These are phyloP conservation scores for Mythimna loreyi DNA, from an alignment of 2,888 invertebrate species.

Conservation along the genomic window DNA sequence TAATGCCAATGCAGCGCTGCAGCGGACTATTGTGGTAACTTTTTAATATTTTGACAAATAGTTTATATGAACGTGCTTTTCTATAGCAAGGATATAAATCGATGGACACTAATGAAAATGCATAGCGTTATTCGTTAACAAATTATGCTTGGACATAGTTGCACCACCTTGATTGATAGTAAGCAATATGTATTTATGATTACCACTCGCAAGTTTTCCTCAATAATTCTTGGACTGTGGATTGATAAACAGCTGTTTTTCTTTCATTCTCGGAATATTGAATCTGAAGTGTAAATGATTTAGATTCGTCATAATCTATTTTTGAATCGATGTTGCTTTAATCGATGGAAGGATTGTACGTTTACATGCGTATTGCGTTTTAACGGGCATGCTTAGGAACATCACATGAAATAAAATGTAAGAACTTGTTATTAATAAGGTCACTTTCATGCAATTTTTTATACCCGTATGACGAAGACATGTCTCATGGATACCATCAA, in stretches of 20 bases:
- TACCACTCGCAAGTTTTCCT: constrained; percentile 30
- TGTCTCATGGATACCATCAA: no score
- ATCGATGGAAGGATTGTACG: neutral
- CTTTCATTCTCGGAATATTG: constrained; percentile 33
- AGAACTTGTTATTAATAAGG: neutral
- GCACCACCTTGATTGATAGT: constrained; percentile 14
- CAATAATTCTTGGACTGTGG: constrained; percentile 26
- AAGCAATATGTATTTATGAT: neutral
- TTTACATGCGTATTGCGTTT: neutral
- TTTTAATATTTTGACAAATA: no score
- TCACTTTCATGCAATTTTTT: neutral
- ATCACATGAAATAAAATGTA: neutral
- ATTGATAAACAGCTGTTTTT: constrained; percentile 44
- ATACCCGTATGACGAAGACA: no score
- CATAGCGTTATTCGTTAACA: constrained; percentile 1
- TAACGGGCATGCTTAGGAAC: neutral
- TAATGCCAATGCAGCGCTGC: no score
- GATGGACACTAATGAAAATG: neutral
- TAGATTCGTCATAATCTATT: constrained; percentile 48
- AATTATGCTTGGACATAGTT: constrained; percentile 1
- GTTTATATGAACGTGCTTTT: no score
- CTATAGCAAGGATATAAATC: no score
- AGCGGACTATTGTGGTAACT: no score
- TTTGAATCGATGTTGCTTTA: constrained; percentile 17
- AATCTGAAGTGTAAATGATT: constrained; percentile 35